Evolutionary conservation across 2,113 vertebrate genomes (phyloP), one percentile per base, ranked within the genome.

Genomic region (Setophaga petechia): DNA sequence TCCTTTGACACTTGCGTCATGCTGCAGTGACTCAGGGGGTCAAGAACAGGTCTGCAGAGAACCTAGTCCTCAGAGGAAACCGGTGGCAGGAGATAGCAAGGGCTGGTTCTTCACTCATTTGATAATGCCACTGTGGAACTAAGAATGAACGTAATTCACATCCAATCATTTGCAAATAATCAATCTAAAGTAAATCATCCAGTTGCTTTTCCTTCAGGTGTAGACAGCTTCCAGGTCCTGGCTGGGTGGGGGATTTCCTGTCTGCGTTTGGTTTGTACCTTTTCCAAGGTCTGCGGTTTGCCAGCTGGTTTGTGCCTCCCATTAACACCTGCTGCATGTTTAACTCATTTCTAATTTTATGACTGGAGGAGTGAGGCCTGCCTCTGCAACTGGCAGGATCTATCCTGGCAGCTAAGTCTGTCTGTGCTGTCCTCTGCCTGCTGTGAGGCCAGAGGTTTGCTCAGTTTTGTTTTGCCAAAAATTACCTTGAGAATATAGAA

Each of bases 221-320:
- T 5, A 84, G 87, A 52, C 95, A 89, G 4, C 57, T 74, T 93
- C 92, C 93, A 96, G 65, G 44, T 87, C 87, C 74, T 55, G 74
- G 39, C 75, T 66, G 74, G 93, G 90, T 92, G 86, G 93, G 95
- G 93, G 95, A 94, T 94, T 98, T 98, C 97, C 97, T 97, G 96
- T 96, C 95, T 97, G 89, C 66, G 10, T 95, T 96, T 96, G 57
- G 84, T 91, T 97, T 98, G 97, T 96, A 93, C 39, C 46, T 69
- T 89, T 89, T 97, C 97, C 97, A 97, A 94, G 76, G 86, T 21
- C 83, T 97, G 96, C 17, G 96, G 97, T 91, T 98, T 96, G 78
- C 87, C 35, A 47, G 87, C 55, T 86, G 79, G 80, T 94, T 94
- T 3, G 3, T 77, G 58, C 71, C 95, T 90, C 46, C 76, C 63